phyloP scores from a whole-genome alignment of 2,113 vertebrate species.

The Pygoscelis antarcticus region DNA sequence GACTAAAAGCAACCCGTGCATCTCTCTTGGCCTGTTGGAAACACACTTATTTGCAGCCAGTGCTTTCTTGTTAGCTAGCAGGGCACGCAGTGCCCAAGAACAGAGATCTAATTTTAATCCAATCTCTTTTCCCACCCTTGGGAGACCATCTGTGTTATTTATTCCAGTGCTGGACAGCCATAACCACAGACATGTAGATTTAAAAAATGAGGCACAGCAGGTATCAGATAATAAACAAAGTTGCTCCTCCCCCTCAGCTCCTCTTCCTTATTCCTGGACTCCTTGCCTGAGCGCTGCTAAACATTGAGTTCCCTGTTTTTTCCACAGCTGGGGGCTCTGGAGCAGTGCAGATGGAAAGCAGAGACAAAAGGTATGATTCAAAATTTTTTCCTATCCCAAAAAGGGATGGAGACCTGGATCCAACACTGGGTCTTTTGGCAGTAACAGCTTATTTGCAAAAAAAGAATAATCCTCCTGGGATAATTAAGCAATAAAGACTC shows the following conservation, averaged over 20 bases:
- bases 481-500: background rate
- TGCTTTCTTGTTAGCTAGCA: background rate
- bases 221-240: background rate
- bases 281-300: background rate
- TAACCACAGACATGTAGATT: background rate
- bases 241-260: background rate
- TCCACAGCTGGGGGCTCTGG: background rate
- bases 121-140: background rate
- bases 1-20: background rate
- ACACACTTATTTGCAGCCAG: background rate
- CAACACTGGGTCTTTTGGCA: background rate
- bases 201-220: background rate
- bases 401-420: background rate
- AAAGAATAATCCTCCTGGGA: background rate
- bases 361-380: background rate
- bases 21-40: background rate
- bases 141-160: background rate
- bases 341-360: background rate
- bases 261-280: background rate
- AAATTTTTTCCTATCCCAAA: background rate
- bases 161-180: background rate
- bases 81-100: background rate
- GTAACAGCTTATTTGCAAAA: background rate
- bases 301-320: background rate
- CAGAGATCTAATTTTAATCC: background rate